Base-by-base conservation (phyloP, 2,888 invertebrate genomes). In the Corythucha ciliata region DNA sequence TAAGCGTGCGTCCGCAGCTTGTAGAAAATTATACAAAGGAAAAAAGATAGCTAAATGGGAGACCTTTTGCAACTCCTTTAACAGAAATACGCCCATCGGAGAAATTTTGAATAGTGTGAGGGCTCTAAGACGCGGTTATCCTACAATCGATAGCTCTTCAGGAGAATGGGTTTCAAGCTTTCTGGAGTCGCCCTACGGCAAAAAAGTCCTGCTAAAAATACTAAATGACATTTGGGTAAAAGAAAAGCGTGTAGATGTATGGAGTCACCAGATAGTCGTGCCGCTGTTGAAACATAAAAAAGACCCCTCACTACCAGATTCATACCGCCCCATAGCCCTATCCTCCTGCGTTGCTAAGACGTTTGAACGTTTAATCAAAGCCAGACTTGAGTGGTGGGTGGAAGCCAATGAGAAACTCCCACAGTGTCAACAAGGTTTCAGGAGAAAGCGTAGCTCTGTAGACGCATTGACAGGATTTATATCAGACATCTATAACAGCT, bases 301-400 rank as follows among this genome's bases (percentile, higher is more conserved):
- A 42, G 21, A 50, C 25, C 32, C 33, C n/a, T 8, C 21, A 14
- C 4, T 33, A n/a, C 20, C 46, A 1, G 48, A 53, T 1, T 55
- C 55, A 7, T 57, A 54, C 14, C 16, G 57, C n/a, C 59, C 58
- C n/a, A 60, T 58, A 10, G 56, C 51, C 0, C 18, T 60, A 18
- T 51, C 56, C 0, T 49, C 57, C 16, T 57, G 59, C 20, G n/a
- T 56, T 5, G 16, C 33, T 0, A 59, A 60, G 41, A 48, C 46
- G 7, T 29, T 56, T 22, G 56, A 56, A 29, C 48, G 51, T 26
- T 53, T 60, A 25, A 36, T 60, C 3, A 57, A 52, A 36, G 32
- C 29, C 4, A 37, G 58, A 26, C 21, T 59, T n/a, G 40, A 34
- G 16, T 57, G 56, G 54, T 54, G 53, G 48, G 24, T 57, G 16